Conservation (phyloP, 2,888 invertebrate genomes). For the Deilephila elpenor region DNA sequence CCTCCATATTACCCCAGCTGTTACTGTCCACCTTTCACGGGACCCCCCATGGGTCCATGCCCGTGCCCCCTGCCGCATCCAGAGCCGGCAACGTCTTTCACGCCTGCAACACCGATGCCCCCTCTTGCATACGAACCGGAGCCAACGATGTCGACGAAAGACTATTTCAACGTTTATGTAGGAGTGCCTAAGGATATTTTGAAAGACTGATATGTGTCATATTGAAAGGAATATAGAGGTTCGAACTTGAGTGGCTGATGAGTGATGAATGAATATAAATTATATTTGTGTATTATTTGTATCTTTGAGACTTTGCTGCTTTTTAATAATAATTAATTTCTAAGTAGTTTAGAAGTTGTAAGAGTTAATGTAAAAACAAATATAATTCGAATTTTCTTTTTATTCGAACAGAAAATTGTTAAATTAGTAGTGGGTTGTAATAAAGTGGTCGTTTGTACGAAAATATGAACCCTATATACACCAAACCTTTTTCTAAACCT, state of each 20-base stretch:
- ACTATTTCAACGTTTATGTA: conserved; percentile 58
- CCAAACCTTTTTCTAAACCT: not conserved
- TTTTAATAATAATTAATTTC: no score
- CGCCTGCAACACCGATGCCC: no score
- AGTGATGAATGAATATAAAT: no score
- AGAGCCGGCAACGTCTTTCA: not conserved
- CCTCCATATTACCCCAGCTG: conserved; percentile 19
- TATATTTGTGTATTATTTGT: no score
- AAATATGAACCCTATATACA: not conserved
- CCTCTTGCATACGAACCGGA: no score
- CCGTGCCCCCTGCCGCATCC: not conserved
- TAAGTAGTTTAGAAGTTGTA: no score
- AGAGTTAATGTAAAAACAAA: no score
- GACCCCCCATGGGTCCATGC: not conserved
- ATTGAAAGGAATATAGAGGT: not conserved
- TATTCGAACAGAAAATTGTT: no score
- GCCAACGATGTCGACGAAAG: conserved; percentile 27
- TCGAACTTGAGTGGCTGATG: not conserved
- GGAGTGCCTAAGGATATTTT: conserved; percentile 59
- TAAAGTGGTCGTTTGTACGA: not conserved
- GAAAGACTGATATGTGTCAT: not conserved
- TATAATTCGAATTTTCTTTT: no score
- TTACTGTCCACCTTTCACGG: conserved; percentile 1
- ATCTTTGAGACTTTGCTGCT: no score
- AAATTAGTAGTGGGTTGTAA: no score